These are phyloP conservation scores for Agrochola circellaris DNA, from an alignment of 2,888 invertebrate genomes.

Conservation along the genomic window DNA sequence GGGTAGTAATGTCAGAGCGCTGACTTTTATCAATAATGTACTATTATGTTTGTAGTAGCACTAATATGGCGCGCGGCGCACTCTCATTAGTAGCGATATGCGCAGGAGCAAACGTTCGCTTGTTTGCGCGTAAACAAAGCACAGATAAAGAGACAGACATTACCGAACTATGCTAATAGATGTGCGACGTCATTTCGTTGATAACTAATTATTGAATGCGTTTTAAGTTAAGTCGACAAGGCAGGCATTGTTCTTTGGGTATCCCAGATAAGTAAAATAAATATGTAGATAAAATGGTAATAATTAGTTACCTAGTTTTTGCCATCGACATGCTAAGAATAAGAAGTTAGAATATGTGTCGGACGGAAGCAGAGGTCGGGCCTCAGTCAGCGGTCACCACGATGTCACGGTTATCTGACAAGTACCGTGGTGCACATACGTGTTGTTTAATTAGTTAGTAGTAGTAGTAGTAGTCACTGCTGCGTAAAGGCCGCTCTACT, in stretches of 20 bases:
- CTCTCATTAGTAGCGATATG: slow-evolving; percentile 28
- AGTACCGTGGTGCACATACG: not conserved
- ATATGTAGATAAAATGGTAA: not conserved
- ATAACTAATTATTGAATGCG: slow-evolving; percentile 22
- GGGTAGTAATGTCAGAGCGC: not conserved
- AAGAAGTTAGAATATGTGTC: not conserved
- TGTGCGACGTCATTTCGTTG: not conserved
- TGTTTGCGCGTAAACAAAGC: slow-evolving; percentile 36
- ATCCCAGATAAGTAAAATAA: not conserved
- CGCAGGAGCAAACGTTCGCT: not conserved
- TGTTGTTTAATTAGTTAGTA: not conserved
- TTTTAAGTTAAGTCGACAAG: slow-evolving; percentile 3
- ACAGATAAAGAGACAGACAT: slow-evolving; percentile 48
- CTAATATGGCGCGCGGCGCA: slow-evolving; percentile 4
- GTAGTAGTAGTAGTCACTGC: no score
- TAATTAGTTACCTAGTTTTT: not conserved
- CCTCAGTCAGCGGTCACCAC: not conserved
- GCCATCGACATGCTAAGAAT: not conserved
- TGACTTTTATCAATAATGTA: slow-evolving; percentile 7
- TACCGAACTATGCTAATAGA: slow-evolving; percentile 52
- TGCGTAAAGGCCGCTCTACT: not conserved
- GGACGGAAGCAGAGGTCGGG: not conserved
- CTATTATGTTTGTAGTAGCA: not conserved
- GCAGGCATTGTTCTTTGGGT: slow-evolving; percentile 1
- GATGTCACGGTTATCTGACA: not conserved